These are phyloP conservation scores for Dipodomys merriami DNA, from an alignment of 2,113 vertebrate species.

Conservation along the genomic window DNA sequence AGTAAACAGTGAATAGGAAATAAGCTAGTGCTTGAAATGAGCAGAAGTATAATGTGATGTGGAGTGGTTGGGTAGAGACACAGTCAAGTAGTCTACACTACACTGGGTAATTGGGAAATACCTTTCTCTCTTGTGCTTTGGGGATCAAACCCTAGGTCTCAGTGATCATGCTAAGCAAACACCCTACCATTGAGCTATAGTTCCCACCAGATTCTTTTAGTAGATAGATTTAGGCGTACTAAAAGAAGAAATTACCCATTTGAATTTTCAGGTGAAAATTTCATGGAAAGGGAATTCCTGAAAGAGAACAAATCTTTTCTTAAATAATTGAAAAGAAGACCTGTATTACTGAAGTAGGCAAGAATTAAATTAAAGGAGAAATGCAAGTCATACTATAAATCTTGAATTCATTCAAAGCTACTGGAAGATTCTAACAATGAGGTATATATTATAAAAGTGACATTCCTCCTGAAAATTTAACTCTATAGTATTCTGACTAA, in stretches of 20 bases:
- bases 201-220: background rate
- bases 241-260: background rate
- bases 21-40: background rate
- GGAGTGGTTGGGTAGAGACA: background rate
- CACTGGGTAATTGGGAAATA: background rate
- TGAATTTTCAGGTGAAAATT: background rate
- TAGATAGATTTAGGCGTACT: background rate
- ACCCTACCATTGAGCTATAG: too few species aligned
- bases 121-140: too few species aligned
- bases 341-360: background rate
- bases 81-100: too few species aligned
- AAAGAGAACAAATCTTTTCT: background rate
- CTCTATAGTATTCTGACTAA: too few species aligned
- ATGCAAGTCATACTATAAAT: background rate
- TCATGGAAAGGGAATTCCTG: background rate
- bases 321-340: background rate
- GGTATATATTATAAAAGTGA: too few species aligned
- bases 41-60: background rate
- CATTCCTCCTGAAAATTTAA: too few species aligned
- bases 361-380: background rate
- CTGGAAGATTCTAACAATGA: background rate
- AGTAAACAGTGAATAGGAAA: background rate
- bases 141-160: too few species aligned
- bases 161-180: too few species aligned
- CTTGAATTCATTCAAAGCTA: background rate